Percentiles rank a stretch among this genome's conserved stretches.
Conservation (phyloP, 2,113 vertebrate species). For the Bufo bufo region DNA sequence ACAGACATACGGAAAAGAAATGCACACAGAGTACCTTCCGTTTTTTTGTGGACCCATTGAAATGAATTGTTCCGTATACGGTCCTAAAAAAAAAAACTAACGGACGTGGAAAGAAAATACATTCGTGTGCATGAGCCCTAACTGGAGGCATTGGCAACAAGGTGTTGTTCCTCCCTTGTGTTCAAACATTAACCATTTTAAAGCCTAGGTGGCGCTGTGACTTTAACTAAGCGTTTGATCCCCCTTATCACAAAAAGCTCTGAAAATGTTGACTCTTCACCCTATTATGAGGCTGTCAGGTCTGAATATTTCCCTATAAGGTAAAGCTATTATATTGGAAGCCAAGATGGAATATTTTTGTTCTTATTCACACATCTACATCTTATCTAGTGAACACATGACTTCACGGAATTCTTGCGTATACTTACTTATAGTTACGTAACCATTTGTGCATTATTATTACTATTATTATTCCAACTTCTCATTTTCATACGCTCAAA, state of each 20-base stretch:
- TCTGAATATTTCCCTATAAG: neutral
- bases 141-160: neutral
- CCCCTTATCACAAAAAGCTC: neutral
- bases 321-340: neutral
- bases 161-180: neutral
- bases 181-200: neutral
- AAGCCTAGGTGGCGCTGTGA: conserved; percentile 51
- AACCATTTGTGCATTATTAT: neutral
- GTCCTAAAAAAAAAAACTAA: too few species aligned
- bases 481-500: neutral
- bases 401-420: too few species aligned
- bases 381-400: neutral
- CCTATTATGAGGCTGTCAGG: neutral
- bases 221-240: neutral
- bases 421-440: too few species aligned
- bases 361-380: neutral
- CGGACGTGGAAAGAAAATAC: too few species aligned
- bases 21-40: too few species aligned
- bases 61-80: too few species aligned
- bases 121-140: too few species aligned
- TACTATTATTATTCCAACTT: neutral
- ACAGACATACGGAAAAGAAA: too few species aligned
- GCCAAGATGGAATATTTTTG: neutral
- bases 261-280: neutral
- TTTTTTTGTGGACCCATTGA: too few species aligned